Percentiles rank a stretch among this genome's conserved stretches.
Conservation (phyloP, 2,113 vertebrate species). For the Chrysochloris asiatica region DNA sequence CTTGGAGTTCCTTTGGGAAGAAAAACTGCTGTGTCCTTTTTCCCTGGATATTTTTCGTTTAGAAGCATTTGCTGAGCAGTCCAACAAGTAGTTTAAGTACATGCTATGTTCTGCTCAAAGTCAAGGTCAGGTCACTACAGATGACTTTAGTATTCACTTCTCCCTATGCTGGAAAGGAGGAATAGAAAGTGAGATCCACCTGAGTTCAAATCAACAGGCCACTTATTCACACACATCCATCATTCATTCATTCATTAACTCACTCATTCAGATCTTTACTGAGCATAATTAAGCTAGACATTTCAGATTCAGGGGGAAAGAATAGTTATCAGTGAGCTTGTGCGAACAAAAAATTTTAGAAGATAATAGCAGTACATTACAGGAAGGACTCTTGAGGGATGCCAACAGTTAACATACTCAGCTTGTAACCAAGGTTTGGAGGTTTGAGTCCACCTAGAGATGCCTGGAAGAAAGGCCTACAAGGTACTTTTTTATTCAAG, state of each 20-base stretch:
- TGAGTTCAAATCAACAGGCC: not conserved
- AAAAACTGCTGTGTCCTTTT: not conserved
- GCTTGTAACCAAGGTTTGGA: not conserved
- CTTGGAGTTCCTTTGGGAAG: not conserved
- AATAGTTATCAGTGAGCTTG: not conserved
- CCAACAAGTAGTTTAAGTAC: not conserved
- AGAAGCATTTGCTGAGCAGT: not conserved
- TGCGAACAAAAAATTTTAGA: not conserved
- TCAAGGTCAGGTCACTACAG: not conserved
- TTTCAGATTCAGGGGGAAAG: not conserved
- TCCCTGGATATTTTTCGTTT: slow-evolving; percentile 7
- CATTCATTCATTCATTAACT: not conserved
- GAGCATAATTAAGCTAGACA: not conserved
- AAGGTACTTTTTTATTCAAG: not conserved
- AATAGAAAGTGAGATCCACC: not conserved
- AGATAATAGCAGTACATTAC: no score
- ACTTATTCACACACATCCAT: not conserved
- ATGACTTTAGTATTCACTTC: not conserved
- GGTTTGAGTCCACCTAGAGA: not conserved
- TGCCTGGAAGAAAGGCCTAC: not conserved
- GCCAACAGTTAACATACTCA: not conserved
- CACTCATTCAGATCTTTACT: not conserved
- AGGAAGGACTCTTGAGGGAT: not conserved
- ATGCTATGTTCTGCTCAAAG: not conserved
- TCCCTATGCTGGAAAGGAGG: not conserved